phyloP scores from a whole-genome alignment of 2,888 invertebrate species.

The Epirrita christyi region DNA sequence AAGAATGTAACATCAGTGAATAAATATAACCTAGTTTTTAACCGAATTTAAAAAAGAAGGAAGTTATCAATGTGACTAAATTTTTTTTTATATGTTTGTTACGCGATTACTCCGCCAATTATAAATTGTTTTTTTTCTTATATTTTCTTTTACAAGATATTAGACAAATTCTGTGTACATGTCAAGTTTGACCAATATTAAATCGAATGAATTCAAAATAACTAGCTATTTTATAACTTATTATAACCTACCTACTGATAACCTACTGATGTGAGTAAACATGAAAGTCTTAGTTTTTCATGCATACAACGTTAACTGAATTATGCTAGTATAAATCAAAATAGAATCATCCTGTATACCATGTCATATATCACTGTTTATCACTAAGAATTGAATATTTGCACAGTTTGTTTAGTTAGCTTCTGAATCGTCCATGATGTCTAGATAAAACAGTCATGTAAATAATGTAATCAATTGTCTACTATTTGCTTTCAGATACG shows the following conservation, averaged over 20 bases:
- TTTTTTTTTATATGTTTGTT: too few species aligned
- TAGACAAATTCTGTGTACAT: too few species aligned
- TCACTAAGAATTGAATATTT: conserved; percentile 59
- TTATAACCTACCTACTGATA: too few species aligned
- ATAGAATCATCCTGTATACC: conserved; percentile 43
- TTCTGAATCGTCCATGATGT: conserved; percentile 53
- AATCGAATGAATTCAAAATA: background rate
- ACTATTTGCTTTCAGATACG: conserved; percentile 49
- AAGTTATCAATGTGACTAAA: too few species aligned
- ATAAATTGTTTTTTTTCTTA: too few species aligned
- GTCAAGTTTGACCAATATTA: too few species aligned
- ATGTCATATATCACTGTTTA: conserved; percentile 51
- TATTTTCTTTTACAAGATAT: too few species aligned
- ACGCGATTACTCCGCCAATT: too few species aligned
- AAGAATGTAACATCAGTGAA: too few species aligned
- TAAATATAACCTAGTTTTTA: too few species aligned
- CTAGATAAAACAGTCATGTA: conserved; percentile 52
- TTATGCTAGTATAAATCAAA: background rate
- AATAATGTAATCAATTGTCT: conserved; percentile 50
- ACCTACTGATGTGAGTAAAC: too few species aligned
- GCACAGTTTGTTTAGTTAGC: conserved; percentile 50
- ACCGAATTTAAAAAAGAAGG: too few species aligned
- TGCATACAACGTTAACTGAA: background rate
- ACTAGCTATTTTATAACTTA: background rate
- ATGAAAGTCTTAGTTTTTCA: background rate